A percentile compares a stretch with the other conserved stretches of the same genome.
phyloP scores from a whole-genome alignment of 2,888 invertebrate species.

The Dryadula phaetusa region DNA sequence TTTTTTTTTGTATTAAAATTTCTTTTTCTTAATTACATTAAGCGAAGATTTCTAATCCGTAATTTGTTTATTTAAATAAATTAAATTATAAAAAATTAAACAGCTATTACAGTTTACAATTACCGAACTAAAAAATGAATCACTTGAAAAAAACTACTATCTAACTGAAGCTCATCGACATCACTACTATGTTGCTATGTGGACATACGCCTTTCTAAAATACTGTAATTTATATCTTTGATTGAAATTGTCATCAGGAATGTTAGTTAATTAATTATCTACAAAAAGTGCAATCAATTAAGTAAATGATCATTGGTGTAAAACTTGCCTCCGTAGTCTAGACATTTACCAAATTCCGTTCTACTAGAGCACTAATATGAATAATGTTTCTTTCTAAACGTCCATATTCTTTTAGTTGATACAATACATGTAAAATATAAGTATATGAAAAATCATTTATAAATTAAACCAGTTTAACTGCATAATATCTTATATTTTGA shows the following conservation, averaged over 20 bases:
- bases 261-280: conserved; percentile 42
- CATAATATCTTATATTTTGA: too few species aligned
- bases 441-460: too few species aligned
- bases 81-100: too few species aligned
- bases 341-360: conserved; percentile 1
- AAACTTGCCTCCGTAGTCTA: conserved; percentile 42
- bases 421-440: too few species aligned
- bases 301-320: conserved; percentile 44
- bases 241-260: conserved; percentile 19
- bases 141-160: background rate
- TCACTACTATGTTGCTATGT: conserved; percentile 16
- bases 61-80: too few species aligned
- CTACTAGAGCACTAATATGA: background rate
- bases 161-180: background rate
- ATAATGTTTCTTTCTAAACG: background rate
- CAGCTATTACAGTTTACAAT: conserved; percentile 8
- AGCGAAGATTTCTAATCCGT: too few species aligned
- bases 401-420: too few species aligned
- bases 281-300: conserved; percentile 49
- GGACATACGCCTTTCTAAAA: conserved; percentile 18
- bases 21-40: background rate
- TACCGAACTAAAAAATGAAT: background rate
- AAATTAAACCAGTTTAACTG: too few species aligned
- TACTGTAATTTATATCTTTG: conserved; percentile 23
- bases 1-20: conserved; percentile 3